A percentile compares a stretch with the other conserved stretches of the same genome.
phyloP scores from a whole-genome alignment of 2,888 invertebrate species.

The Drosophila emarginata region DNA sequence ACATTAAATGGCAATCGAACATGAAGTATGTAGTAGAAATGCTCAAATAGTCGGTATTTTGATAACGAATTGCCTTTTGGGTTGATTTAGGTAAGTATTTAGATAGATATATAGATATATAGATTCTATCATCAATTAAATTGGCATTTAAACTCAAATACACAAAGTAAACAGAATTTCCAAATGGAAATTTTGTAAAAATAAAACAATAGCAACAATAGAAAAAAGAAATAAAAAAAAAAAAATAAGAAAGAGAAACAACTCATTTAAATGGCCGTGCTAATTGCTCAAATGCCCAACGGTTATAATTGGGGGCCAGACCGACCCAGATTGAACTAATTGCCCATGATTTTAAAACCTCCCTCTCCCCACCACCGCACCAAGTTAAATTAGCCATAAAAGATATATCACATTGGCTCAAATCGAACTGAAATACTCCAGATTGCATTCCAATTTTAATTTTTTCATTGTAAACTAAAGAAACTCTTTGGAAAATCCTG shows the following conservation, averaged over 20 bases:
- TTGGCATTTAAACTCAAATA: constrained; percentile 1
- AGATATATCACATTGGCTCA: neutral
- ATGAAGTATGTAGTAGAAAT: constrained; percentile 10
- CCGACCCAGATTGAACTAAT: neutral
- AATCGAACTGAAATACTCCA: neutral
- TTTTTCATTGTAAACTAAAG: too few relatives aligned
- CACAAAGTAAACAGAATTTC: neutral
- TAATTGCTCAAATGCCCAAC: constrained; percentile 1
- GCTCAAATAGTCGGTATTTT: constrained; percentile 9
- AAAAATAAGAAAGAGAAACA: neutral
- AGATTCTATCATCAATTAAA: constrained; percentile 2
- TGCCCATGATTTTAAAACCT: neutral
- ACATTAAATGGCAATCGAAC: constrained; percentile 55
- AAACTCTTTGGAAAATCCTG: too few relatives aligned
- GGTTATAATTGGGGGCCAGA: neutral
- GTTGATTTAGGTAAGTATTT: constrained; percentile 2
- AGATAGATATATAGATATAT: neutral
- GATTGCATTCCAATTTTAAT: too few relatives aligned
- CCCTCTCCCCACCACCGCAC: neutral
- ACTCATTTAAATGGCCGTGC: neutral
- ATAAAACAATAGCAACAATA: neutral
- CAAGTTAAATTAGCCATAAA: neutral
- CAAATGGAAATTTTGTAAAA: constrained; percentile 4
- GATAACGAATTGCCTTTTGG: constrained; percentile 10
- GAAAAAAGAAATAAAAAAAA: neutral